phyloP scores from a whole-genome alignment of 2,113 vertebrate genomes.

The Ornithorhynchus anatinus region DNA sequence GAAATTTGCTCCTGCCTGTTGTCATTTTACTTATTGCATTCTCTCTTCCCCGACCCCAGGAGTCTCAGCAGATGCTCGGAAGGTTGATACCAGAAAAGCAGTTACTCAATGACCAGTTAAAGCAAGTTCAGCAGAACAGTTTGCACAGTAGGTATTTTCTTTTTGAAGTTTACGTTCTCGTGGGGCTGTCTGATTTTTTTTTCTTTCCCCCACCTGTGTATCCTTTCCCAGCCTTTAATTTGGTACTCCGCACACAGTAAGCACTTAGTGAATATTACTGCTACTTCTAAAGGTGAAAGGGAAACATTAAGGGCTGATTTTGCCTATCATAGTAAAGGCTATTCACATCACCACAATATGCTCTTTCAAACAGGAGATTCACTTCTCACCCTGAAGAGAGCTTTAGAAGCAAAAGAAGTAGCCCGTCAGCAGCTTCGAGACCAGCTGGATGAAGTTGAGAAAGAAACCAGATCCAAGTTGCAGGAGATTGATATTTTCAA shows the following conservation, averaged over 20 bases:
- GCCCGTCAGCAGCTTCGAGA: constrained; percentile 88
- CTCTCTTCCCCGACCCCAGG: constrained; percentile 71
- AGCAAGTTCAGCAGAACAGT: constrained; percentile 96
- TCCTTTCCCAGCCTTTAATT: no score
- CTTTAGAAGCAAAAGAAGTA: constrained; percentile 89
- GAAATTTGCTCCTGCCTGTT: background rate
- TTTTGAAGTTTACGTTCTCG: background rate
- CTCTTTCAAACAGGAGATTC: constrained; percentile 84
- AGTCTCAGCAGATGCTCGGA: constrained; percentile 96
- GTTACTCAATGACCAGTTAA: constrained; percentile 91
- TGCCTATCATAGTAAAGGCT: background rate
- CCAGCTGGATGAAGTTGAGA: constrained; percentile 92
- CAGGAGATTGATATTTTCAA: constrained; percentile 97
- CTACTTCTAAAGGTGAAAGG: background rate
- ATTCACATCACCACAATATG: constrained; percentile 18
- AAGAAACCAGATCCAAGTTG: constrained; percentile 91
- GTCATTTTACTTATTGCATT: background rate
- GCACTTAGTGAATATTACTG: no score
- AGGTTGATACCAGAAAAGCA: constrained; percentile 96
- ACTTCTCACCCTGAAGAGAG: constrained; percentile 89
- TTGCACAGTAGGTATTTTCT: constrained; percentile 85
- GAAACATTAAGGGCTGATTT: background rate
- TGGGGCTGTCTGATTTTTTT: no score
- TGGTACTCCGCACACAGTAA: no score
- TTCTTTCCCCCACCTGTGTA: no score